Evolutionary conservation across 2,888 invertebrate genomes (phyloP).

Genomic region (Acanthopleura granulata): DNA sequence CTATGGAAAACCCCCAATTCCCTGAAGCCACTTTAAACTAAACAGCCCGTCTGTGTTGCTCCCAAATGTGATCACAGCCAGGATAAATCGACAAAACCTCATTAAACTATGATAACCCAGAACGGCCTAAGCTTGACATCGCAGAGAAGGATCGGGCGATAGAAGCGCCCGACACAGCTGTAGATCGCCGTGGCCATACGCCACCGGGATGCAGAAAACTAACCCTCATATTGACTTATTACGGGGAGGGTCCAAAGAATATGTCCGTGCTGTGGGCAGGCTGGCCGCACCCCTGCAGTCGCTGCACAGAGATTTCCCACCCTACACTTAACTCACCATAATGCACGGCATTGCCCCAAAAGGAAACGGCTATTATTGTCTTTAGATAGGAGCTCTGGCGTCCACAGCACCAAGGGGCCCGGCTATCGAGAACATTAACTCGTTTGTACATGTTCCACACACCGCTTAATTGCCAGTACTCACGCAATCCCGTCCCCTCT

Average conservation of each 20-base stretch:
- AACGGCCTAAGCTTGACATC: background rate
- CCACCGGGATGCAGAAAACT: too few relatives aligned
- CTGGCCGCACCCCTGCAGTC: too few relatives aligned
- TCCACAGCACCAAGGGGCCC: background rate
- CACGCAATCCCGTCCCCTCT: background rate
- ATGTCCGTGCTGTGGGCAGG: too few relatives aligned
- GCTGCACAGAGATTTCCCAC: too few relatives aligned
- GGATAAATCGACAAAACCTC: constrained; percentile 5
- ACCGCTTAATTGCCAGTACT: background rate
- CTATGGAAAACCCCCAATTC: background rate
- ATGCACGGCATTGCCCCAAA: too few relatives aligned
- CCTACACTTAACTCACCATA: too few relatives aligned
- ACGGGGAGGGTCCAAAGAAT: too few relatives aligned
- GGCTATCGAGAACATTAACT: constrained; percentile 9
- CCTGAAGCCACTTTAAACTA: background rate
- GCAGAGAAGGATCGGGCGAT: too few relatives aligned
- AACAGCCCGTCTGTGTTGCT: background rate
- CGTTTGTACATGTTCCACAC: constrained; percentile 9
- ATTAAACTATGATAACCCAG: background rate
- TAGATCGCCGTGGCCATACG: too few relatives aligned
- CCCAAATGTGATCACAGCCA: background rate
- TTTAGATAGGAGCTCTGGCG: background rate
- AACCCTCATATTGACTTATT: too few relatives aligned
- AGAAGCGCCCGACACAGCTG: too few relatives aligned
- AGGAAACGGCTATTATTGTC: background rate